Base-by-base conservation (phyloP, 2,888 invertebrate species). In the Mesochorus sp. region DNA sequence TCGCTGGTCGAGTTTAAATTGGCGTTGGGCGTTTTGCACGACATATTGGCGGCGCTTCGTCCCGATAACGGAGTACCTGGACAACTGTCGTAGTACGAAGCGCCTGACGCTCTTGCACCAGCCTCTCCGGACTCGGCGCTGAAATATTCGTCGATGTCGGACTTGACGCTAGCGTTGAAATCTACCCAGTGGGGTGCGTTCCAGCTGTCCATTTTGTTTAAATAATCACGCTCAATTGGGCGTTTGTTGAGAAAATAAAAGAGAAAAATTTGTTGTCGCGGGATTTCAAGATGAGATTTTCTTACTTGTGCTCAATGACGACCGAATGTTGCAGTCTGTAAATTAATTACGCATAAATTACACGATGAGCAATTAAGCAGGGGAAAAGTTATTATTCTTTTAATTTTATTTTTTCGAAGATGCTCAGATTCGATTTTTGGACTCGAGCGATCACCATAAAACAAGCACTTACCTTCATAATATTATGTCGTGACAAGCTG, bases 121-220 rank as follows among this genome's bases (percentile, higher is more conserved):
- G 49, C 28, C 2, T 81, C 79, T 3, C 47, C 51, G 26, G 81
- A 79, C 17, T 61, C 74, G 3, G 26, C 8, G 6, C 80, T 66
- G 17, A 82, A 82, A 28, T 76, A 82, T 24, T 81, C 80, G 21
- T 80, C 81, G n/a, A 75, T 57, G 14, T 70, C 62, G 2, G 76
- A 67, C 57, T 42, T 64, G 19, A 68, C 72, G 62, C 80, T 81
- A 0, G 75, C 70, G 17, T 64, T 57, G 55, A 82, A 82, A 47
- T 81, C 81, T 3, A 44, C 76, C 81, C 81, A 82, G 47, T 77
- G 80, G 0, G 81, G 82, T 8, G 81, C 81, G 42, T 80, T 66
- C 57, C 61, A 68, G 12, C 61, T 21, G 34, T 80, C 80, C 77
- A 81, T 80, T 39, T 47, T 62, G 1, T 51, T 14, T 3, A 2